phyloP scores from a whole-genome alignment of 2,888 invertebrate genomes.

The Eulithis testata region DNA sequence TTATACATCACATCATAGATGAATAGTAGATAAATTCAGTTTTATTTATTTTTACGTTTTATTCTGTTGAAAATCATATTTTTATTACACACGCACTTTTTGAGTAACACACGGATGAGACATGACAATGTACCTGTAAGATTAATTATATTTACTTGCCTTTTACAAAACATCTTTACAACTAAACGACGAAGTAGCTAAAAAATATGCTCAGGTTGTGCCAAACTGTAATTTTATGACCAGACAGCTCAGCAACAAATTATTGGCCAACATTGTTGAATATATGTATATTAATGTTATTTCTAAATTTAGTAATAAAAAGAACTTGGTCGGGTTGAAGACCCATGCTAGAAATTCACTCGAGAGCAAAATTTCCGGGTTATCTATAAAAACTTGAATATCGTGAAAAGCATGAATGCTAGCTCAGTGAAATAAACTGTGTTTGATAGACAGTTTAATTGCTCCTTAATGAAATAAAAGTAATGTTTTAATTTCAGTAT shows the following conservation, averaged over 20 bases:
- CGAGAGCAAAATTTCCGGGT: too few species aligned
- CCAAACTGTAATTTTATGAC: constrained; percentile 36
- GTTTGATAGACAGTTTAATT: too few species aligned
- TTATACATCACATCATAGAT: constrained; percentile 30
- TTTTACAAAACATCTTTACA: constrained; percentile 15
- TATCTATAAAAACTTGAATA: too few species aligned
- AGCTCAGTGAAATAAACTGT: too few species aligned
- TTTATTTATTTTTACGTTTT: constrained; percentile 26
- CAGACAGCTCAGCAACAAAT: constrained; percentile 20
- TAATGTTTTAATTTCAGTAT: too few species aligned
- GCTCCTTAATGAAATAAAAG: too few species aligned
- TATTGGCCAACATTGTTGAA: constrained; percentile 5
- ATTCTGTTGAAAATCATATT: constrained; percentile 35
- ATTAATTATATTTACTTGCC: constrained; percentile 31
- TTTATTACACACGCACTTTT: constrained; percentile 39
- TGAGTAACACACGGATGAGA: constrained; percentile 29
- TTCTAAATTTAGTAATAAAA: neutral
- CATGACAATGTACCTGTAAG: constrained; percentile 37
- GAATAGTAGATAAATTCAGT: constrained; percentile 30
- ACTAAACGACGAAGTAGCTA: constrained; percentile 25
- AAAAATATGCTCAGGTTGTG: constrained; percentile 44
- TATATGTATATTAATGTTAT: neutral
- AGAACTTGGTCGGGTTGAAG: too few species aligned
- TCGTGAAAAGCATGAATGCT: too few species aligned
- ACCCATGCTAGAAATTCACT: too few species aligned